Conservation (phyloP, 2,888 invertebrate species). For the Thumatha senex region DNA sequence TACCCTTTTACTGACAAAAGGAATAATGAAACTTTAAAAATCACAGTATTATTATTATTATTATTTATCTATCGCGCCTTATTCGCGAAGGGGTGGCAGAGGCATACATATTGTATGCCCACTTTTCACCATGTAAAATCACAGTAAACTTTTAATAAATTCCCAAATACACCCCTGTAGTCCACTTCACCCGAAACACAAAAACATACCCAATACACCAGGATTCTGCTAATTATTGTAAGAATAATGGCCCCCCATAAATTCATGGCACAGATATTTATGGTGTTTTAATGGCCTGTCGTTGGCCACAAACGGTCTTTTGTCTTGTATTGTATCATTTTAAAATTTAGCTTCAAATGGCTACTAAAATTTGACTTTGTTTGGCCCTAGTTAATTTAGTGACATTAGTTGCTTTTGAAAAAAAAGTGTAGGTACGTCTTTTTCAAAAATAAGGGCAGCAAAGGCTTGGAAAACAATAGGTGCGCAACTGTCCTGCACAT, state of each 20-base stretch:
- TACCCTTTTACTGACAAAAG: too few species aligned
- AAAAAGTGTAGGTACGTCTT: too few species aligned
- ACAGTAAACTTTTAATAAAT: too few species aligned
- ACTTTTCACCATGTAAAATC: too few species aligned
- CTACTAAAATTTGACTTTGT: slow-evolving; percentile 22
- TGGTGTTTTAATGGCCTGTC: slow-evolving; percentile 58
- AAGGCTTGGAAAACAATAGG: too few species aligned
- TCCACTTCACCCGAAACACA: slow-evolving; percentile 25
- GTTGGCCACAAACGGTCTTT: slow-evolving; percentile 52
- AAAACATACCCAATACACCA: slow-evolving; percentile 42
- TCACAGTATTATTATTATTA: too few species aligned
- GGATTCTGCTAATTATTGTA: slow-evolving; percentile 61
- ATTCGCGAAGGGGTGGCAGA: too few species aligned
- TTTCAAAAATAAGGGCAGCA: too few species aligned
- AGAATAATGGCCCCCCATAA: slow-evolving; percentile 53
- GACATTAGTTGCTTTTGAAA: neutral
- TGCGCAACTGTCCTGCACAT: too few species aligned
- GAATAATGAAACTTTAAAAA: too few species aligned
- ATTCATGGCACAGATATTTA: slow-evolving; percentile 63
- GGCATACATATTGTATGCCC: too few species aligned
- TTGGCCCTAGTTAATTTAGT: slow-evolving; percentile 25
- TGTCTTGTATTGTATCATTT: slow-evolving; percentile 30
- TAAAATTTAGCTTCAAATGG: slow-evolving; percentile 28
- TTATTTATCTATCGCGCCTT: too few species aligned
- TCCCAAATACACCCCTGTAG: slow-evolving; percentile 23